Conservation (phyloP, 2,113 vertebrate species). For the Canis aureus region DNA sequence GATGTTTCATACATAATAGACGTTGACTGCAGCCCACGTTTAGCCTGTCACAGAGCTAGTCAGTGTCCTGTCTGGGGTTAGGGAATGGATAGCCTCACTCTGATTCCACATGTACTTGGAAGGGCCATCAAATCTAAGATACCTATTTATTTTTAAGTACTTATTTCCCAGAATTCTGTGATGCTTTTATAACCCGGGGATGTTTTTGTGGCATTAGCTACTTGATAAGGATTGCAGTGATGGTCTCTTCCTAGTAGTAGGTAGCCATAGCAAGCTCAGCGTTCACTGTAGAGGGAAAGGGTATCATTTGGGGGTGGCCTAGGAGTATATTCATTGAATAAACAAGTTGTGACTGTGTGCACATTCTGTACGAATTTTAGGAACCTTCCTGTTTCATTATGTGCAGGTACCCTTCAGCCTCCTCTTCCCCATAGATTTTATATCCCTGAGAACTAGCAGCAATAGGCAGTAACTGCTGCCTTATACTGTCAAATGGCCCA, state of each 20-base stretch:
- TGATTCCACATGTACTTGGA: neutral
- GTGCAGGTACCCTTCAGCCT: neutral
- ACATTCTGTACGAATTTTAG: neutral
- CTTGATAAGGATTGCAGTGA: neutral
- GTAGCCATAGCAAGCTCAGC: neutral
- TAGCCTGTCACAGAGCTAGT: neutral
- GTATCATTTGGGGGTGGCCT: too few relatives aligned
- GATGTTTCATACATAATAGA: neutral
- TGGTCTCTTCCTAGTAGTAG: neutral
- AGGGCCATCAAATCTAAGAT: neutral
- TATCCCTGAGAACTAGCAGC: neutral
- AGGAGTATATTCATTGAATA: neutral
- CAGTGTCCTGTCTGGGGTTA: neutral
- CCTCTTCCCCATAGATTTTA: neutral
- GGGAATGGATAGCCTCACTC: neutral
- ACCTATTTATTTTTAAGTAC: neutral
- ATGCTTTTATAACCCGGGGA: neutral
- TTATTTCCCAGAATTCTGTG: neutral
- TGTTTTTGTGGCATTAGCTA: neutral
- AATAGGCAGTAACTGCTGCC: neutral
- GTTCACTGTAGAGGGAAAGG: neutral
- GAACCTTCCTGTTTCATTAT: neutral
- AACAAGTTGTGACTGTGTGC: neutral
- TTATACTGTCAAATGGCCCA: neutral
- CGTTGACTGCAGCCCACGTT: rapidly evolving